These are phyloP conservation scores for Diadema setosum DNA, from an alignment of 35 echinoderm and acorn worm species.

Conservation along the genomic window DNA sequence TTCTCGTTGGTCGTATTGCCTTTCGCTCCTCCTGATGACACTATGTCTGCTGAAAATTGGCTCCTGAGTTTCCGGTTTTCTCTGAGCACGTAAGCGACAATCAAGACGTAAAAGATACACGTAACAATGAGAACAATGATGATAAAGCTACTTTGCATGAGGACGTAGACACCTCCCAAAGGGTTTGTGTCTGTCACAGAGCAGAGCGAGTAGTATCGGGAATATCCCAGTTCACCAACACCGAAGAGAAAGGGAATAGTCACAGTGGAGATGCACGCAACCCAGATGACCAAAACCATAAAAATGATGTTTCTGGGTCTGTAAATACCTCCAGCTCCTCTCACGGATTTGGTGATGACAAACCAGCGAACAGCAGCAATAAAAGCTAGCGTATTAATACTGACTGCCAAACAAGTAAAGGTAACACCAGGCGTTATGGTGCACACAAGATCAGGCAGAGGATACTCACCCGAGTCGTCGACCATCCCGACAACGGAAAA, in stretches of 20 bases:
- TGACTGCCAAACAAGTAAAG: background rate
- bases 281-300: slow-evolving; percentile 40
- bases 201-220: background rate
- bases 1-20: background rate
- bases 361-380: slow-evolving; percentile 43
- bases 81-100: background rate
- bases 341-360: slow-evolving; percentile 32
- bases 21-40: background rate
- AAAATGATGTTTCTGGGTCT: background rate
- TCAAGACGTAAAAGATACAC: background rate
- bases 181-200: background rate
- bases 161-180: background rate
- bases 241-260: background rate
- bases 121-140: background rate
- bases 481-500: slow-evolving; percentile 6
- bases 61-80: background rate
- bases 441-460: background rate
- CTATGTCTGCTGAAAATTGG: background rate
- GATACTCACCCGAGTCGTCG: background rate
- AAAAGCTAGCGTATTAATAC: slow-evolving; percentile 13
- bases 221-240: slow-evolving; percentile 23
- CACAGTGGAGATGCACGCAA: background rate
- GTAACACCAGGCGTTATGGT: background rate
- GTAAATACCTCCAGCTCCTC: slow-evolving; percentile 5
- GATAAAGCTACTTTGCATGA: background rate